These are phyloP conservation scores for Ichneumoninae sp. DNA, from an alignment of 2,888 invertebrate species.

Conservation along the genomic window DNA sequence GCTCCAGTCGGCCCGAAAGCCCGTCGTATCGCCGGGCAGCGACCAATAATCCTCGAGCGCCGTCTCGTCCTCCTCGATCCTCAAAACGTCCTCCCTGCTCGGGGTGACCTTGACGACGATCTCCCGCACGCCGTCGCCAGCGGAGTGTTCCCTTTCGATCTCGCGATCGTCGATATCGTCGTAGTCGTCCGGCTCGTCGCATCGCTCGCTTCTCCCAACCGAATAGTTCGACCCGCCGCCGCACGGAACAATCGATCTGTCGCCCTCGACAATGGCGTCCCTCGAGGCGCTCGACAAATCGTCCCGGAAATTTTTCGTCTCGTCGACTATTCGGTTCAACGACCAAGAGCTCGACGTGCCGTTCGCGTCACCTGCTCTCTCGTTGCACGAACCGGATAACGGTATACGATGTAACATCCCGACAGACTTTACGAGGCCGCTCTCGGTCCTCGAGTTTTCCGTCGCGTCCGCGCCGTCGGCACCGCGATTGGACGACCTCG, in stretches of 20 bases:
- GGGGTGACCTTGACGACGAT: constrained; percentile 87
- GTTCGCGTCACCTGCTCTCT: constrained; percentile 24
- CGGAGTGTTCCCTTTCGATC: constrained; percentile 13
- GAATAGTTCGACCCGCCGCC: constrained; percentile 24
- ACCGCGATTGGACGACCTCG: constrained; percentile 35
- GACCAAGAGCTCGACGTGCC: constrained; percentile 56
- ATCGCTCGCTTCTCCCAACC: constrained; percentile 3
- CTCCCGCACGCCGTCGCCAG: constrained; percentile 74
- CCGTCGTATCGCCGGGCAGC: constrained; percentile 84
- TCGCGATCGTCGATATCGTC: constrained; percentile 33
- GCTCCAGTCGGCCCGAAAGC: constrained; percentile 89
- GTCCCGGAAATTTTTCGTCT: constrained; percentile 42
- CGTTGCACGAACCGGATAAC: constrained; percentile 52
- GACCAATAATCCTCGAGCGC: constrained; percentile 81
- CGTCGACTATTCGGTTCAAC: constrained; percentile 57
- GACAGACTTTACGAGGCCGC: background rate
- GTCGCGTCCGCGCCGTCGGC: background rate
- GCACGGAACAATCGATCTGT: constrained; percentile 33
- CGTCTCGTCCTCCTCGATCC: constrained; percentile 83
- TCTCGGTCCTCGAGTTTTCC: constrained; percentile 21
- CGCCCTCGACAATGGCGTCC: constrained; percentile 35
- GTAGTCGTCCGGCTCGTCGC: constrained; percentile 14
- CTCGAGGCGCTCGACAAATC: constrained; percentile 52
- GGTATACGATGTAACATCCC: constrained; percentile 47
- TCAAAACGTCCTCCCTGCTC: constrained; percentile 82